These are phyloP conservation scores for Neodiprion virginianus DNA, from an alignment of 1,140 invertebrate genomes.

Conservation along the genomic window DNA sequence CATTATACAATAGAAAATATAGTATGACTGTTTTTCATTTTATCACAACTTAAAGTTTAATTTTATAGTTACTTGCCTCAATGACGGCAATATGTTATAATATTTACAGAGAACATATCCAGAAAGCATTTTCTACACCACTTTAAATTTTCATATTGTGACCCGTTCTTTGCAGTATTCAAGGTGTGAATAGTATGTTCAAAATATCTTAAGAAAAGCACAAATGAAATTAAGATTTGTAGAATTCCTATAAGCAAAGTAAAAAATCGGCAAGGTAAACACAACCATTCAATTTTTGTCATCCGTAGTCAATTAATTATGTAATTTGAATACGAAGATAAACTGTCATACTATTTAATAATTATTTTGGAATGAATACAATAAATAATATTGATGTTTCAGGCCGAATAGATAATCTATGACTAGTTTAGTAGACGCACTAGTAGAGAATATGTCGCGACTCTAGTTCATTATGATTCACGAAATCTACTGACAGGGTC, in stretches of 20 bases:
- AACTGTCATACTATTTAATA: conserved; percentile 5
- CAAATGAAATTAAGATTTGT: background rate
- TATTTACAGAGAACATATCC: conserved; percentile 42
- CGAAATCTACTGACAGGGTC: background rate
- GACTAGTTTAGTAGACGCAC: background rate
- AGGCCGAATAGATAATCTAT: background rate
- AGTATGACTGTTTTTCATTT: conserved; percentile 9
- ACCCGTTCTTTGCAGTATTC: conserved; percentile 7
- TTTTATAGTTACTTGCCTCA: conserved; percentile 32
- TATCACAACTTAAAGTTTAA: conserved; percentile 20
- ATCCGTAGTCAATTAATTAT: background rate
- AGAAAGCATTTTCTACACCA: conserved; percentile 14
- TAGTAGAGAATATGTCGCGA: background rate
- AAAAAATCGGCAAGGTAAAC: background rate
- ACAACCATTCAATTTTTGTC: conserved; percentile 5
- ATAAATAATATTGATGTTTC: conserved; percentile 14
- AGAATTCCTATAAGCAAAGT: background rate
- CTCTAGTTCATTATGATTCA: no score
- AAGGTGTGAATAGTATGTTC: background rate
- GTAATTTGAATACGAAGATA: conserved; percentile 6
- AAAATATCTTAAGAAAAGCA: background rate
- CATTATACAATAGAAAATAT: background rate
- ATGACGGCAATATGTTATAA: conserved; percentile 45
- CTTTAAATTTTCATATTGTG: background rate
- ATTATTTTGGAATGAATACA: conserved; percentile 19